Evolutionary conservation across 2,888 invertebrate species (phyloP).

Genomic region (Diplolepis rosae): DNA sequence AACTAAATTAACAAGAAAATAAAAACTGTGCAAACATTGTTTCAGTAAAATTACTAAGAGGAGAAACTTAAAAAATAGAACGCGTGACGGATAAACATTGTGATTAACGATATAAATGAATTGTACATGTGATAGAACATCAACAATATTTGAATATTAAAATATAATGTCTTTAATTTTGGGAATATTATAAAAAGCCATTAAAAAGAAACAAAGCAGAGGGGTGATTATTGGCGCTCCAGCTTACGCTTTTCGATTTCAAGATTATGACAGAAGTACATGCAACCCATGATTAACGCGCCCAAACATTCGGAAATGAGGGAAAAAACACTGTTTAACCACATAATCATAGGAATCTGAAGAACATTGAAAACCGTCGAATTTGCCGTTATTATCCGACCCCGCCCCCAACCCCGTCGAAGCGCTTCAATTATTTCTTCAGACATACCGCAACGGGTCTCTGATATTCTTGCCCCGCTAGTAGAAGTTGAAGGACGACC

Average conservation of each 20-base stretch:
- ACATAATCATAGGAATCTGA: slow-evolving; percentile 48
- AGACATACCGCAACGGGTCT: slow-evolving; percentile 43
- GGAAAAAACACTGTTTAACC: slow-evolving; percentile 47
- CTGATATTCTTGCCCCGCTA: slow-evolving; percentile 48
- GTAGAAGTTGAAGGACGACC: slow-evolving; percentile 55
- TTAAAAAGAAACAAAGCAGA: not conserved
- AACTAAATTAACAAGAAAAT: no score
- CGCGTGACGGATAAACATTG: no score
- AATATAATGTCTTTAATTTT: not conserved
- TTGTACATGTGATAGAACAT: no score
- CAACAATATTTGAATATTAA: no score
- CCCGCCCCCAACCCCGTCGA: slow-evolving; percentile 34
- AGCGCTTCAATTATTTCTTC: slow-evolving; percentile 51
- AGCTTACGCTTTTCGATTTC: slow-evolving; percentile 20
- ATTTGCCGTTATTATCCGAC: slow-evolving; percentile 49
- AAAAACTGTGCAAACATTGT: no score
- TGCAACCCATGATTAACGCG: slow-evolving; percentile 27
- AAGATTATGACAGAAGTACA: slow-evolving; percentile 27
- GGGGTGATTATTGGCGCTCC: slow-evolving; percentile 14
- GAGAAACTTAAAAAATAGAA: no score
- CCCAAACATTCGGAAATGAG: slow-evolving; percentile 36
- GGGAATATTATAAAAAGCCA: not conserved
- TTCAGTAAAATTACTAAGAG: no score
- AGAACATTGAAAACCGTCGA: slow-evolving; percentile 48
- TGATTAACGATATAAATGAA: no score